phyloP scores from a whole-genome alignment of 1,140 invertebrate genomes.

The Melipona quadrifasciata region DNA sequence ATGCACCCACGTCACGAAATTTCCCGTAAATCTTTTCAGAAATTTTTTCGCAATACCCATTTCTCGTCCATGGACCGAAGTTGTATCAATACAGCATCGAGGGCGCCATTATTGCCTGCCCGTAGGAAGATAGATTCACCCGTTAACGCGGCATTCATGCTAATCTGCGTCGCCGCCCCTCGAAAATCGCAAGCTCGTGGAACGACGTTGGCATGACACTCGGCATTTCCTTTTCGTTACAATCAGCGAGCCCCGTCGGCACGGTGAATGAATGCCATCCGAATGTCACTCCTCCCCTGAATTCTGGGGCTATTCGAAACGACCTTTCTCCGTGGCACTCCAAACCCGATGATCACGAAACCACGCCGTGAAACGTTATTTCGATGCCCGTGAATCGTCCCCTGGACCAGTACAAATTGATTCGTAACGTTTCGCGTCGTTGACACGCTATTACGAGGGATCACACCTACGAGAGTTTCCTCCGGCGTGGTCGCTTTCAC shows the following conservation, averaged over 20 bases:
- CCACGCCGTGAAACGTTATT: constrained; percentile 8
- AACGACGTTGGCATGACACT: constrained; percentile 22
- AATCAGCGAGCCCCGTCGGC: background rate
- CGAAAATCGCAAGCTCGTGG: constrained; percentile 11
- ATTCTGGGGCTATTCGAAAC: background rate
- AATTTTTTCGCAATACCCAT: background rate
- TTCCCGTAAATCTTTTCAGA: background rate
- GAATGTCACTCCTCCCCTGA: constrained; percentile 14
- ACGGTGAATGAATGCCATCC: constrained; percentile 15
- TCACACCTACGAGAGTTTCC: constrained; percentile 30
- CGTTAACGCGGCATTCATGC: background rate
- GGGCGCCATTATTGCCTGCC: background rate
- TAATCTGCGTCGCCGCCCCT: background rate
- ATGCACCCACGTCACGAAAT: background rate
- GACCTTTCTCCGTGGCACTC: background rate
- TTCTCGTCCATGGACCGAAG: background rate
- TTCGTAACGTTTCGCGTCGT: constrained; percentile 52
- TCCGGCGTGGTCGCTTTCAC: constrained; percentile 1
- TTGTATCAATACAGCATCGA: background rate
- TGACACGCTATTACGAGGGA: constrained; percentile 50
- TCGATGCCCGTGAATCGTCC: background rate
- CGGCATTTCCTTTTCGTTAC: constrained; percentile 10
- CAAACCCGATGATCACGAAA: too few relatives aligned
- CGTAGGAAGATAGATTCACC: background rate
- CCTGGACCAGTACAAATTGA: constrained; percentile 42